A percentile compares a stretch with the other conserved stretches of the same genome.
Evolutionary conservation across 2,888 invertebrate species (phyloP).

Genomic region (Drosophila meridiana): DNA sequence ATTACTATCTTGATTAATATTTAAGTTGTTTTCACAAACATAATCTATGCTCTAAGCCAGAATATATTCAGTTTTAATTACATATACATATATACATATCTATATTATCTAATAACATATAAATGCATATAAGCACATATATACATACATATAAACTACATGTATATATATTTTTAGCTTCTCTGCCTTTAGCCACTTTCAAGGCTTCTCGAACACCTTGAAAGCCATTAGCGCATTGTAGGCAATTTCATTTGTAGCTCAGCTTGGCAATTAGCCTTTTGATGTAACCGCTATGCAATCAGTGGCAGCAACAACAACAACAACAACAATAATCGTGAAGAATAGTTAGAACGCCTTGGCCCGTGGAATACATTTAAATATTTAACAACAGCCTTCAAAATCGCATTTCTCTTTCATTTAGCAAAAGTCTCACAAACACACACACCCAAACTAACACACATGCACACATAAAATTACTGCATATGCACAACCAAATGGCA

Average conservation of each 20-base stretch:
- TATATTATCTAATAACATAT: too few relatives aligned
- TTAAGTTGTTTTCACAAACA: background rate
- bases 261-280: constrained; percentile 69
- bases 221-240: constrained; percentile 44
- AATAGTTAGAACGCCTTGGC: constrained; percentile 50
- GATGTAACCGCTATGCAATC: constrained; percentile 61
- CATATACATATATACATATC: background rate
- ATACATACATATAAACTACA: background rate
- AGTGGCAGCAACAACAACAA: constrained; percentile 23
- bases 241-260: constrained; percentile 58
- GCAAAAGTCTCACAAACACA: constrained; percentile 25
- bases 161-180: background rate
- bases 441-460: constrained; percentile 22
- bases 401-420: constrained; percentile 73
- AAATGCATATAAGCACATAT: background rate
- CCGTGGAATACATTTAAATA: constrained; percentile 70
- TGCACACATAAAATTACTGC: constrained; percentile 38
- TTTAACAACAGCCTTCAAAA: constrained; percentile 78
- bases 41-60: background rate
- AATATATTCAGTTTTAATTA: background rate
- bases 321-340: constrained; percentile 14
- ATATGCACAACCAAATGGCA: constrained; percentile 47
- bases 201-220: constrained; percentile 50
- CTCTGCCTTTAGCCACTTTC: constrained; percentile 8
- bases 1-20: background rate